These are phyloP conservation scores for Forficula auricularia DNA, from an alignment of 1,140 invertebrate species.

Conservation along the genomic window DNA sequence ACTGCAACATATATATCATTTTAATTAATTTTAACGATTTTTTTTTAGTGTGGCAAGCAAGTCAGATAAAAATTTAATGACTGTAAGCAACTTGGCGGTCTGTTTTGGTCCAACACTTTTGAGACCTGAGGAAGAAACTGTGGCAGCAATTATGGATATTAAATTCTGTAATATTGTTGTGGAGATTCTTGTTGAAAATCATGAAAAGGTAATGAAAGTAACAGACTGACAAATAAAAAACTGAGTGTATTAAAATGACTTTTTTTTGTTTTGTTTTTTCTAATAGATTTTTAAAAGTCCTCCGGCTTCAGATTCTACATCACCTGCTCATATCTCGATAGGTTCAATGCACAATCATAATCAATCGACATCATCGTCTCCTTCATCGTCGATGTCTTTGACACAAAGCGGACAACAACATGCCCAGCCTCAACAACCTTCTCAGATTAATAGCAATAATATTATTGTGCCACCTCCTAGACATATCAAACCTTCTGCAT, in stretches of 20 bases:
- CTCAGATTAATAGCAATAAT: no score
- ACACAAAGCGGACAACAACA: no score
- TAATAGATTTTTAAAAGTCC: background rate
- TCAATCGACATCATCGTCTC: no score
- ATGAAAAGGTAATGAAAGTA: conserved; percentile 45
- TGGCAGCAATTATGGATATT: conserved; percentile 93
- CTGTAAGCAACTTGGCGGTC: conserved; percentile 90
- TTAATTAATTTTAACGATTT: no score
- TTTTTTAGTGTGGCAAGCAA: conserved; percentile 59
- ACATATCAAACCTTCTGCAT: no score
- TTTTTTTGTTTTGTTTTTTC: background rate
- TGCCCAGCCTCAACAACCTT: no score
- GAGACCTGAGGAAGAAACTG: conserved; percentile 84
- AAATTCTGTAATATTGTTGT: conserved; percentile 98
- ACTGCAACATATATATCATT: no score
- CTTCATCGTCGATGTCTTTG: no score
- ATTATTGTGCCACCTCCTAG: no score
- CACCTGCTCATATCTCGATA: no score
- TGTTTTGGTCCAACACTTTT: conserved; percentile 96
- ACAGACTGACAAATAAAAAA: background rate
- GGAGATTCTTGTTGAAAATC: conserved; percentile 88
- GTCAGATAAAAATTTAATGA: conserved; percentile 87
- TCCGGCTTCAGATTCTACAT: background rate
- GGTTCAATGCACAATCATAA: no score
- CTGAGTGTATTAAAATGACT: background rate